Percentiles rank a stretch among this genome's conserved stretches.
phyloP scores from a whole-genome alignment of 2,113 vertebrate genomes.

The Prinia subflava region DNA sequence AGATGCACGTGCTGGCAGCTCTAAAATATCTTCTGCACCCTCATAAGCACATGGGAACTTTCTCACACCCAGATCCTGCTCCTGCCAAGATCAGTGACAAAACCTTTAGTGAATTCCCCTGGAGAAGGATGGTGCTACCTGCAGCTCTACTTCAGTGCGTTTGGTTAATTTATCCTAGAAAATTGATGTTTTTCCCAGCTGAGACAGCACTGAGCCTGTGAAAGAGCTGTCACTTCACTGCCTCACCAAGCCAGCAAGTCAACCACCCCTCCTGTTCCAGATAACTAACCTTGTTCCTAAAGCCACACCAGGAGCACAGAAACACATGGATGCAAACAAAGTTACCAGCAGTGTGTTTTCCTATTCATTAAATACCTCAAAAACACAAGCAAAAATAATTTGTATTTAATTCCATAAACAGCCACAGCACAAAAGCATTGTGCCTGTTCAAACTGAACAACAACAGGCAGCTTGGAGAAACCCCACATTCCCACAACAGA shows the following conservation, averaged over 20 bases:
- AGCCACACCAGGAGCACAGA: not conserved
- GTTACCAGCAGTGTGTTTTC: not conserved
- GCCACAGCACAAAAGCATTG: not conserved
- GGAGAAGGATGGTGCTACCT: not conserved
- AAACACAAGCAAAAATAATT: conserved; percentile 1
- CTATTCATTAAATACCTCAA: not conserved
- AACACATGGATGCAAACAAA: not conserved
- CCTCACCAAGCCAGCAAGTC: not conserved
- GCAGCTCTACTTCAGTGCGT: not conserved
- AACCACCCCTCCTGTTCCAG: not conserved
- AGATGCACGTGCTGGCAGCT: not conserved
- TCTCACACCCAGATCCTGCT: not conserved
- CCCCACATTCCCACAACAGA: not conserved
- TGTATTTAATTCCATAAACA: conserved; percentile 20
- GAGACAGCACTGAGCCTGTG: not conserved
- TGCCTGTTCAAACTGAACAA: conserved; percentile 18
- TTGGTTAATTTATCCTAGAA: not conserved
- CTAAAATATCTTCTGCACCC: not conserved
- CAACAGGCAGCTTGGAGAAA: not conserved
- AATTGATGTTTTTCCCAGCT: not conserved
- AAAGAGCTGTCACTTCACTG: not conserved
- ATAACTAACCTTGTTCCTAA: not conserved
- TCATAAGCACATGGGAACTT: not conserved
- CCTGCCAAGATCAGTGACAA: not conserved
- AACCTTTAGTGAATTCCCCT: not conserved